phyloP scores from a whole-genome alignment of 2,113 vertebrate species.

The Xenopus tropicalis region DNA sequence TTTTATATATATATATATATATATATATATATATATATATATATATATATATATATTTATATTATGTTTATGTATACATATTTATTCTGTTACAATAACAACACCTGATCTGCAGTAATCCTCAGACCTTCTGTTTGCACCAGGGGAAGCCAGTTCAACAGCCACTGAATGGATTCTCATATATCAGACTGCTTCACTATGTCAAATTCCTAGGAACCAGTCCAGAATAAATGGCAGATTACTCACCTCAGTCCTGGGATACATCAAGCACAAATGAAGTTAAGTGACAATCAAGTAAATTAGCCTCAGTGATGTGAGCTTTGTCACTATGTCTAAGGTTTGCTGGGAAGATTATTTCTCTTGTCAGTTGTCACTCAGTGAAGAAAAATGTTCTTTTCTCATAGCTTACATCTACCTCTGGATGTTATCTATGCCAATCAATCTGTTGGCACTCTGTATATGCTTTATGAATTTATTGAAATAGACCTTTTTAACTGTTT shows the following conservation, averaged over 20 bases:
- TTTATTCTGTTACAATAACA: too few relatives aligned
- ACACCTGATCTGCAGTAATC: too few relatives aligned
- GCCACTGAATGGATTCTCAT: too few relatives aligned
- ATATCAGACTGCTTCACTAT: neutral
- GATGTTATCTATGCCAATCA: neutral
- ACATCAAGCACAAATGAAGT: conserved; percentile 4
- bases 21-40: too few relatives aligned
- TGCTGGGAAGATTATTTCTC: conserved; percentile 26
- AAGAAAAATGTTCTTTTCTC: conserved; percentile 18
- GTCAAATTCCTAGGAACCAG: neutral
- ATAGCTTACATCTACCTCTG: conserved; percentile 35
- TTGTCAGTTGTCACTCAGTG: conserved; percentile 41
- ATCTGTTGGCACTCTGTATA: conserved; percentile 17
- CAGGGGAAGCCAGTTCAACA: too few relatives aligned
- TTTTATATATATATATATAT: too few relatives aligned
- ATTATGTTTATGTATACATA: too few relatives aligned
- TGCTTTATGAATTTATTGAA: neutral
- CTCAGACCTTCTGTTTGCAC: too few relatives aligned
- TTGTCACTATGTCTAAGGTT: conserved; percentile 20
- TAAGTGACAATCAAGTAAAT: conserved; percentile 21
- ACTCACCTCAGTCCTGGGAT: conserved; percentile 21
- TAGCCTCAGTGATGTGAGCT: conserved; percentile 21
- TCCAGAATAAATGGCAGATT: neutral
- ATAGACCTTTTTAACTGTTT: neutral
- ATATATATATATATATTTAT: too few relatives aligned